Evolutionary conservation across 2,888 invertebrate genomes (phyloP), one percentile per base, ranked within the genome.

Genomic region (Nymphalis urticae): DNA sequence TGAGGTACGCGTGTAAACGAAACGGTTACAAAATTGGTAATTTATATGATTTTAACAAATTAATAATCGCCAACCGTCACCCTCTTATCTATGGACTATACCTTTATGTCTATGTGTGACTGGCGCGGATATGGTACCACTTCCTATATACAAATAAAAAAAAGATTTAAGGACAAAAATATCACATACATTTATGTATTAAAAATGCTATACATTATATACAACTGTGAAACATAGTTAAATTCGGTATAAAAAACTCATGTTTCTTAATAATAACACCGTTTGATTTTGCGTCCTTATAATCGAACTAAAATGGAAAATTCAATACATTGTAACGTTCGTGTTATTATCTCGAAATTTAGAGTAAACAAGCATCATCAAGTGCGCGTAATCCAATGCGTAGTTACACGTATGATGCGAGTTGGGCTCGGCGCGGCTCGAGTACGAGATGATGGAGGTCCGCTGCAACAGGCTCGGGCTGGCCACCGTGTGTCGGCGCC

Each of bases 401-500:
- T 85, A 92, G 84, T 96, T 97, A 98, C 98, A 98, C 94, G 97
- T 97, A 87, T 97, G 97, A 94, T 98, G 97, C 77, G 97, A 97
- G 81, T 94, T 92, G 68, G 95, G 94, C 75, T 91, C 92, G 76
- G 95, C 96, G 81, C 95, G 94, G 74, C 97, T 96, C 75, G 96
- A 95, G 81, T 95, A 95, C 75, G 96, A 96, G 82, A 96, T 94
- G 83, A 97, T 92, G 70, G 97, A 97, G 77, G 96, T 95, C 73
- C 96, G 94, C 62, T 95, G 95, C 59, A 94, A 94, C 61, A 93
- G 82, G 78, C 86, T 84, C 64, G 89, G 90, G 77, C 89, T 92
- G 73, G 90, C 88, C 69, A 91, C 84, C 59, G 92, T 90, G 95
- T 94, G 89, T 93, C 94, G 82, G 94, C 97, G 88, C 93, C 96